Base-by-base conservation (phyloP, 2,113 vertebrate species). In the Cariama cristata region DNA sequence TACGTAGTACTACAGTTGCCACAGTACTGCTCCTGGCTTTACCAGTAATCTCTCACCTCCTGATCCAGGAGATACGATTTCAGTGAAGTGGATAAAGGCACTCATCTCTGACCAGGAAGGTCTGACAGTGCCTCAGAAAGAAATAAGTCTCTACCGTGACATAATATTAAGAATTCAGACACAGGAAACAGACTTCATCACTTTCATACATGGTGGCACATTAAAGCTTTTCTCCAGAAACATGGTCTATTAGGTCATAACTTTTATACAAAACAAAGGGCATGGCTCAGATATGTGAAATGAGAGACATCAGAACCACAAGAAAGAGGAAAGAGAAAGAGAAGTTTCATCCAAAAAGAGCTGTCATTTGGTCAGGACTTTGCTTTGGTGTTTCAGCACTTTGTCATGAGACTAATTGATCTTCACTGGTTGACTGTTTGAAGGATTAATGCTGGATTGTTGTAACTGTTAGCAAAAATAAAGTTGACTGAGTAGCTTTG, bases 341-440 rank as follows among this genome's bases (percentile, higher is more conserved):
- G 45, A 86, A 71, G 13, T 79, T 87, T 85, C 38, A 88, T 86
- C 58, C 83, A 74, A 50, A 86, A 93, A 26, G 62, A 71, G n/a
- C 50, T 93, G 97, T 82, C 55, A 69, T 74, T 96, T 91, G 91
- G 66, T 95, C 59, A 69, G 66, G 23, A 60, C 27, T 81, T 80
- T 26, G 62, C 53, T 75, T 91, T 87, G 84, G 89, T 93, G 91
- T 90, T 93, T 92, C 82, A 71, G 79, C 47, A 67, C 63, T 74
- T 80, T 62, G 90, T 90, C 95, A 92, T 86, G 87, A 85, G 93
- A 79, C 58, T 38, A 35, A 68, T 1, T 49, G 69, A 72, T 59
- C 52, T 88, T 62, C 52, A 67, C 47, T 42, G 64, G 27, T 67
- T 93, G 79, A 63, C 59, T 81, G 32, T 58, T 49, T 89, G 56